Evolutionary conservation across 2,888 invertebrate genomes (phyloP).

Genomic region (Agriopis aurantiaria): DNA sequence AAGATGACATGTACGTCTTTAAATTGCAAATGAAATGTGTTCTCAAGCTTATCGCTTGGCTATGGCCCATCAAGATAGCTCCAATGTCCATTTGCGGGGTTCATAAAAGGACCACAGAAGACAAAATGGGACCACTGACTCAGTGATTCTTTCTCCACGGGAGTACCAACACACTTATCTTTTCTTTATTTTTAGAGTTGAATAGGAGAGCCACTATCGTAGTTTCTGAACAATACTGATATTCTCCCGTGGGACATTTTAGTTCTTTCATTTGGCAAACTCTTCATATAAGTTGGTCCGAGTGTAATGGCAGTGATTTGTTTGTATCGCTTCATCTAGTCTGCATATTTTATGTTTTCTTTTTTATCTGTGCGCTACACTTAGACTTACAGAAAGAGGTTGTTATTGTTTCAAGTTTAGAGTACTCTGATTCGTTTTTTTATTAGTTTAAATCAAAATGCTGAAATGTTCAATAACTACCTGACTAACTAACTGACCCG

Average conservation of each 20-base stretch:
- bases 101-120: slow-evolving; percentile 61
- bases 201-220: not conserved
- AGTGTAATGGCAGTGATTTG: slow-evolving; percentile 34
- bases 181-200: not conserved
- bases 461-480: too few species aligned
- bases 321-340: slow-evolving; percentile 42
- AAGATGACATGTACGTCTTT: slow-evolving; percentile 49
- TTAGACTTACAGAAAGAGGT: not conserved
- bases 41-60: slow-evolving; percentile 66
- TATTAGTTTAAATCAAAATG: not conserved
- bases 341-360: slow-evolving; percentile 32
- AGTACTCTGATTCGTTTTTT: not conserved
- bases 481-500: too few species aligned
- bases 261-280: not conserved
- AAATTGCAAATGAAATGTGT: slow-evolving; percentile 68
- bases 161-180: not conserved
- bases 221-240: not conserved
- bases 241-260: not conserved
- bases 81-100: slow-evolving; percentile 58
- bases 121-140: slow-evolving; percentile 53
- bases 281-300: not conserved
- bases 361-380: slow-evolving; percentile 16
- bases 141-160: slow-evolving; percentile 37
- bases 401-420: not conserved
- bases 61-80: slow-evolving; percentile 64